Percentiles rank a stretch among this genome's conserved stretches.
Conservation (phyloP, 2,888 invertebrate species). For the Cyrtodaria siliqua region DNA sequence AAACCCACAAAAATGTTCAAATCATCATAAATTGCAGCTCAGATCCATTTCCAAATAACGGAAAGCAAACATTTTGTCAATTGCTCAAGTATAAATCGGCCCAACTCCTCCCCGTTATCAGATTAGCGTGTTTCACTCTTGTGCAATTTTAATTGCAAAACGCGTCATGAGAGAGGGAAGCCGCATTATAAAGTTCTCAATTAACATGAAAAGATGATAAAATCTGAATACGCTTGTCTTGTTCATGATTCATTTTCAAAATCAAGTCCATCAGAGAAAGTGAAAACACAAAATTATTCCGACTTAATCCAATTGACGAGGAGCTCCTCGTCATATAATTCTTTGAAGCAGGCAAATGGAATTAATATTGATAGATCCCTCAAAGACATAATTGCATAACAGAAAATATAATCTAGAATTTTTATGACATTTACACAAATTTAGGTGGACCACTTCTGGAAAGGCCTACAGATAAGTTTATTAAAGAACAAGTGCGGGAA, state of each 20-base stretch:
- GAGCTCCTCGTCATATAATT: constrained; percentile 55
- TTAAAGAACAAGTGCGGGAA: not conserved
- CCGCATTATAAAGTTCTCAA: constrained; percentile 58
- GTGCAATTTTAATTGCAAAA: constrained; percentile 65
- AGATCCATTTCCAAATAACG: too few relatives aligned
- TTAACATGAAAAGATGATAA: constrained; percentile 70
- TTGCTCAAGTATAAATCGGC: too few relatives aligned
- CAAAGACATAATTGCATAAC: constrained; percentile 60
- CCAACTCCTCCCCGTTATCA: constrained; percentile 22
- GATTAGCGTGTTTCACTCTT: constrained; percentile 50
- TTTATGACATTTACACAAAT: constrained; percentile 63
- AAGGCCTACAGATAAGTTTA: constrained; percentile 1
- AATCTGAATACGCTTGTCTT: constrained; percentile 64
- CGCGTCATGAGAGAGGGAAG: constrained; percentile 50
- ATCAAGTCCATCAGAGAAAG: constrained; percentile 58
- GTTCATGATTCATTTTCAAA: constrained; percentile 60
- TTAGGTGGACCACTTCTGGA: constrained; percentile 11
- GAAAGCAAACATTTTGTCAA: too few relatives aligned
- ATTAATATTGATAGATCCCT: constrained; percentile 65
- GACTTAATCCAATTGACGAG: constrained; percentile 58
- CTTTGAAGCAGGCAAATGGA: constrained; percentile 62
- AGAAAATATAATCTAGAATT: constrained; percentile 60
- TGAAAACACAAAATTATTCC: constrained; percentile 63
- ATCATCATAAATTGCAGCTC: too few relatives aligned
- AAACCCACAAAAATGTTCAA: too few relatives aligned